phyloP scores from a whole-genome alignment of 2,113 vertebrate species.

The Lontra canadensis region DNA sequence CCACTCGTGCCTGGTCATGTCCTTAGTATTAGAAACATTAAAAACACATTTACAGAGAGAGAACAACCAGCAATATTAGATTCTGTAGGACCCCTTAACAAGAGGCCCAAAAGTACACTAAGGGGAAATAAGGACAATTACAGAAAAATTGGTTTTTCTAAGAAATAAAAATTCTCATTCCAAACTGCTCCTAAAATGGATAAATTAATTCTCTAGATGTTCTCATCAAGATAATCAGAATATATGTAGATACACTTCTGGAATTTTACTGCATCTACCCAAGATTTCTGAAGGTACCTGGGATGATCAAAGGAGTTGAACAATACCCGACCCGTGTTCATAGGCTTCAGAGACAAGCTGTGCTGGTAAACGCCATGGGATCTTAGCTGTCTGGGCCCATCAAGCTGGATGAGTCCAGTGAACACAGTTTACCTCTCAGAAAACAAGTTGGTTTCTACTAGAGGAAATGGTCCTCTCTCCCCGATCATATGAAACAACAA shows the following conservation, averaged over 20 bases:
- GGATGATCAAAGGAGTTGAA: not conserved
- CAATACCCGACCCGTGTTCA: not conserved
- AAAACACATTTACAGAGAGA: not conserved
- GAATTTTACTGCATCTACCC: not conserved
- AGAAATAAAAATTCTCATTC: conserved; percentile 25
- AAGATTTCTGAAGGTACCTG: not conserved
- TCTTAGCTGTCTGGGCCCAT: not conserved
- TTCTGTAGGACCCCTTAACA: not conserved
- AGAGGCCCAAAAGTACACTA: not conserved
- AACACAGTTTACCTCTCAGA: not conserved
- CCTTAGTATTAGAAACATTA: conserved; percentile 5
- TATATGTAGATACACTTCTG: not conserved
- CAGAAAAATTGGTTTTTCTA: not conserved
- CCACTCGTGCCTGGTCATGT: not conserved
- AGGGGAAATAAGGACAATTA: not conserved
- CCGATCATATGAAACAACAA: not conserved
- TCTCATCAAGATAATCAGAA: conserved; percentile 34
- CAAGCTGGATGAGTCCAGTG: not conserved
- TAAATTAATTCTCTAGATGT: conserved; percentile 28
- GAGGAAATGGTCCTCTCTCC: not conserved
- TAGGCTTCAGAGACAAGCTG: not conserved
- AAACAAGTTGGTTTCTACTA: not conserved
- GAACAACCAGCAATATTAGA: not conserved
- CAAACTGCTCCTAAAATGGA: conserved; percentile 12
- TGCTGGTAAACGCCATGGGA: not conserved